Percentiles rank a stretch among this genome's conserved stretches.
Conservation (phyloP, 2,797 vertebrate species). For the Dermochelys coriacea region DNA sequence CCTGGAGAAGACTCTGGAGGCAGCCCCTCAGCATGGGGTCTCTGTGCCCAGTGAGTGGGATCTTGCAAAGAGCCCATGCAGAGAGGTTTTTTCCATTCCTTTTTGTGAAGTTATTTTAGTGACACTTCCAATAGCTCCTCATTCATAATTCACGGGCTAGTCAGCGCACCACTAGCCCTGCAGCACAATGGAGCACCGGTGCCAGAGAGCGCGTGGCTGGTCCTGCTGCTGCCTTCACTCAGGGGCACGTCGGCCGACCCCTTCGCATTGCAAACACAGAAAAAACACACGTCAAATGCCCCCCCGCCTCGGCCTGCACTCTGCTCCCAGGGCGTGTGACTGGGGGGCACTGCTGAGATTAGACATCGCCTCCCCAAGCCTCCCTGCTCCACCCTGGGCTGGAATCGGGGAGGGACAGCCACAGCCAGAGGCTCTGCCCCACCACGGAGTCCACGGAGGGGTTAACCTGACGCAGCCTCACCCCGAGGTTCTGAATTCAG, state of each 20-base stretch:
- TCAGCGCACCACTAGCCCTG: not conserved
- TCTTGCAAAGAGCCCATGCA: not conserved
- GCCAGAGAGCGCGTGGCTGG: no score
- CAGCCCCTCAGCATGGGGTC: not conserved
- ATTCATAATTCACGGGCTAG: not conserved
- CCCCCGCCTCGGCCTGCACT: no score
- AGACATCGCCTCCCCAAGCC: not conserved
- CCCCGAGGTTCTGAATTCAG: not conserved
- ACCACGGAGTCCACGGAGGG: not conserved
- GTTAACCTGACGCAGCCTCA: not conserved
- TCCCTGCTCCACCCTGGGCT: not conserved
- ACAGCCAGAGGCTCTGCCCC: not conserved
- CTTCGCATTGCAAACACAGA: not conserved
- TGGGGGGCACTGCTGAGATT: not conserved
- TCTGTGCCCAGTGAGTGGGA: not conserved
- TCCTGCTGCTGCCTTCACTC: not conserved
- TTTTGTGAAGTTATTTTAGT: not conserved
- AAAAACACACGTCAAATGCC: not conserved
- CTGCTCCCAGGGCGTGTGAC: not conserved
- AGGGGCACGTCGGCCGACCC: not conserved
- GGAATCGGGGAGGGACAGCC: not conserved
- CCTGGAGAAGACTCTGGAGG: not conserved
- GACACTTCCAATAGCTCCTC: not conserved
- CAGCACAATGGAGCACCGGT: not conserved
- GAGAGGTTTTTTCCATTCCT: not conserved